Conservation (phyloP, 2,888 invertebrate species). For the Lycocerus yunnanus region DNA sequence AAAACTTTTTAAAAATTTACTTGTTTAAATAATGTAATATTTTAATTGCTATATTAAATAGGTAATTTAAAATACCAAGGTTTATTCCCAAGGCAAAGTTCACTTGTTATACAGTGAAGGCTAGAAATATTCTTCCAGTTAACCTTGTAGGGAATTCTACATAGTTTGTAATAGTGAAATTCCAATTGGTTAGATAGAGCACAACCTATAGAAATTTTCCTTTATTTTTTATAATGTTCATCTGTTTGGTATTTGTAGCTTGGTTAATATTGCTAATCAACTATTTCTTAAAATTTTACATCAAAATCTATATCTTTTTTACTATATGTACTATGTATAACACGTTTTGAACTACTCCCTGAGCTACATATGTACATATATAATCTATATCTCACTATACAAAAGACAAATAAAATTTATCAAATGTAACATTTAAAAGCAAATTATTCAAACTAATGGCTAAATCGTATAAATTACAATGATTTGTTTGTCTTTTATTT, state of each 20-base stretch:
- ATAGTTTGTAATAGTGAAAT: neutral
- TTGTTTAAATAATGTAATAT: neutral
- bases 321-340: no score
- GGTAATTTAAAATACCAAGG: neutral
- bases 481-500: neutral
- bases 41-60: neutral
- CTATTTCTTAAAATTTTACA: neutral
- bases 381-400: neutral
- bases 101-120: neutral
- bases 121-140: neutral
- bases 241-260: neutral
- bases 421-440: neutral
- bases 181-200: neutral
- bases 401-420: neutral
- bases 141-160: neutral
- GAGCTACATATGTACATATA: no score
- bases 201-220: neutral
- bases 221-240: neutral
- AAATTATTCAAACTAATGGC: neutral
- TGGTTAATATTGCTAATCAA: neutral
- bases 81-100: neutral
- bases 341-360: neutral
- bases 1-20: neutral
- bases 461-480: neutral
- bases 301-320: neutral